These are phyloP conservation scores for Raillietiella orientalis DNA, from an alignment of 2,888 invertebrate genomes.

Conservation along the genomic window DNA sequence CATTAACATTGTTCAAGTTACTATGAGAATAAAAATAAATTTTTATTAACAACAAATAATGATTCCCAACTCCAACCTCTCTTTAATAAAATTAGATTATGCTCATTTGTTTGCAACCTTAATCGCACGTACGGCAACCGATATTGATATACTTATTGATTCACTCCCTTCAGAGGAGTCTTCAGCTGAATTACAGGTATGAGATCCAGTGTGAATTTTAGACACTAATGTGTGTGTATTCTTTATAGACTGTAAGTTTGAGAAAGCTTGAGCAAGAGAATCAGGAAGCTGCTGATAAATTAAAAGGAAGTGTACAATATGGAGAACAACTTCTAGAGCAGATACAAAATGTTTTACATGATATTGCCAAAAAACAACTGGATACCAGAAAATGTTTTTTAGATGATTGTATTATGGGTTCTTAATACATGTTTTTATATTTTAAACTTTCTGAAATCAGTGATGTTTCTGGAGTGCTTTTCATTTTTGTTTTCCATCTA, in stretches of 20 bases:
- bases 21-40: no score
- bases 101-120: constrained; percentile 72
- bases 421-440: no score
- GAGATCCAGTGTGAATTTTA: background rate
- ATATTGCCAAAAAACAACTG: constrained; percentile 66
- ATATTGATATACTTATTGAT: constrained; percentile 85
- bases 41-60: no score
- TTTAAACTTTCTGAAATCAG: no score
- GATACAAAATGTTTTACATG: constrained; percentile 63
- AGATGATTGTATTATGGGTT: no score
- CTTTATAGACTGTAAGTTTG: constrained; percentile 6
- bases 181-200: constrained; percentile 62
- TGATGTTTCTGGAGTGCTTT: no score
- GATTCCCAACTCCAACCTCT: no score
- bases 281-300: constrained; percentile 53
- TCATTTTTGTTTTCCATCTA: no score
- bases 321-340: constrained; percentile 58
- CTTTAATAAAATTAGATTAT: no score
- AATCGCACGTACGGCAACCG: constrained; percentile 84
- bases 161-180: constrained; percentile 83
- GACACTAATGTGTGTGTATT: background rate
- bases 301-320: constrained; percentile 48
- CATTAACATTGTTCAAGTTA: no score
- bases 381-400: constrained; percentile 22
- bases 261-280: constrained; percentile 52